Conservation (phyloP, 2,888 invertebrate genomes). For the Saturnia pavonia region DNA sequence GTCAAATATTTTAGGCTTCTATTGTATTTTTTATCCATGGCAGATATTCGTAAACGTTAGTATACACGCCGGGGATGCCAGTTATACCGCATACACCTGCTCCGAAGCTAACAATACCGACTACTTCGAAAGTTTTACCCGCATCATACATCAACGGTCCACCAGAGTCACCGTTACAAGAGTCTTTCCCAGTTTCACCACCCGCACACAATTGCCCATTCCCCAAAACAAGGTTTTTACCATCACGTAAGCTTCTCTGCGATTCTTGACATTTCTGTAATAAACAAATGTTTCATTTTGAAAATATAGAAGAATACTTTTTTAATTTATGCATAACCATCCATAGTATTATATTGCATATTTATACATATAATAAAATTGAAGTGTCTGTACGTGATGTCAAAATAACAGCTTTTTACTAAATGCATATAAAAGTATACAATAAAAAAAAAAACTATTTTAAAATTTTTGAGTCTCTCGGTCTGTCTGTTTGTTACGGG, state of each 20-base stretch:
- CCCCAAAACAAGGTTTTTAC: constrained; percentile 51
- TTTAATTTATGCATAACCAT: too few species aligned
- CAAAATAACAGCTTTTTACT: too few species aligned
- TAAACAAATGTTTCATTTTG: not conserved
- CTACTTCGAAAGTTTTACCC: constrained; percentile 43
- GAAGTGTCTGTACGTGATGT: too few species aligned
- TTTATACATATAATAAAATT: too few species aligned
- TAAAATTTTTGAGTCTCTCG: too few species aligned
- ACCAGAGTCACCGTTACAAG: constrained; percentile 84
- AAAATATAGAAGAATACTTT: not conserved
- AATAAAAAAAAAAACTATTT: too few species aligned
- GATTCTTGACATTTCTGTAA: constrained; percentile 39
- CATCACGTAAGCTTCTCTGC: constrained; percentile 20
- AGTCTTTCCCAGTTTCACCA: constrained; percentile 79
- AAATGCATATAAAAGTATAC: too few species aligned
- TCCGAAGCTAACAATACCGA: constrained; percentile 85
- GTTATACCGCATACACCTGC: constrained; percentile 82
- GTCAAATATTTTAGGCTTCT: constrained; percentile 33
- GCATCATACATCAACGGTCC: constrained; percentile 82
- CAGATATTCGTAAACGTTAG: constrained; percentile 79
- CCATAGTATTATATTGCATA: too few species aligned
- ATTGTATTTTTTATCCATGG: constrained; percentile 80
- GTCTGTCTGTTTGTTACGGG: too few species aligned
- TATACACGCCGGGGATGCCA: constrained; percentile 84
- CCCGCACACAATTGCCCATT: constrained; percentile 80